Base-by-base conservation (phyloP, 2,888 invertebrate genomes). In the Helicoverpa assulta region DNA sequence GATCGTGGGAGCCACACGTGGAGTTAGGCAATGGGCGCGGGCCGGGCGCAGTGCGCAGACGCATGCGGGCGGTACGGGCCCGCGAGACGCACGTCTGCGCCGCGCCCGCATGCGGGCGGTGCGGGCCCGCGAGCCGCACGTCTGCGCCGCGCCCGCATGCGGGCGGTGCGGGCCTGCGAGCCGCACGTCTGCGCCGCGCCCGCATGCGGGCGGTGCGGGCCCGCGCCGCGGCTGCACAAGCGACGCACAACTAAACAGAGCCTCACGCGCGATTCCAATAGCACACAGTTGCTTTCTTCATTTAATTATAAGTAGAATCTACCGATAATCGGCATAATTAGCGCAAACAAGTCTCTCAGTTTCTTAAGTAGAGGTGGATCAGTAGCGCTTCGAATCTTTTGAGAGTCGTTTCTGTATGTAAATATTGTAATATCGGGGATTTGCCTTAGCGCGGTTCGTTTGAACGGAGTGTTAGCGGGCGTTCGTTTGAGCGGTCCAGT, bases 351-450 rank as follows among this genome's bases (percentile, higher is more conserved):
- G 90, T 92, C 90, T 94, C 93, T 94, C 92, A 89, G 93, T 95
- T 95, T 94, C 92, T 91, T 93, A 93, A 90, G 92, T 95, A 95
- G 95, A 91, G 90, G 91, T 93, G 93, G 86, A 93, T 92, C 91
- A 92, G 94, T 95, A 95, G 95, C 90, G 95, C 94, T 94, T 95
- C 91, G 90, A 92, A 93, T 90, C 89, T 91, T 94, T 93, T 91
- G 86, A 88, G 87, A 87, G 83, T 87, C 83, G 80, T 90, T 90
- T 90, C 88, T 92, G 90, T 93, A 88, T 95, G 95, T 95, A 95
- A 94, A 95, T 95, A 95, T 93, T 92, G 91, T 93, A 94, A 90
- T 91, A 88, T 90, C 88, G 89, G 92, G 89, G 91, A 89, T 92
- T 92, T 91, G 94, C 93, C 90, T 91, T 90, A 93, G 91, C 88